phyloP scores from a whole-genome alignment of 1,140 invertebrate species.

The Samia ricini region DNA sequence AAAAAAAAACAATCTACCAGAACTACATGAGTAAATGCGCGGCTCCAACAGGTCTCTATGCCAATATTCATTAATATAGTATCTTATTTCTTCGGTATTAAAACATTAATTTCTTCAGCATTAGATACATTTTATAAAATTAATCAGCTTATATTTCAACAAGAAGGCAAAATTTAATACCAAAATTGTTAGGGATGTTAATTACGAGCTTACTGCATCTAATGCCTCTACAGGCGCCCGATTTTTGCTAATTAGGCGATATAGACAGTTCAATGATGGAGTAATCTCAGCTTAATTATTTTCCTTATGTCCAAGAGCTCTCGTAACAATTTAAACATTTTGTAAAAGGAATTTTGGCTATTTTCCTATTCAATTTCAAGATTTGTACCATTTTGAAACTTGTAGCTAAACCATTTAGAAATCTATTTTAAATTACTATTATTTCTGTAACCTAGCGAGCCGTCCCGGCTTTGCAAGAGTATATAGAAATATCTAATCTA shows the following conservation, averaged over 20 bases:
- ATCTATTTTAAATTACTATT: no score
- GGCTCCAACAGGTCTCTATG: no score
- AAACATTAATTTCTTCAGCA: neutral
- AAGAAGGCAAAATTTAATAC: constrained; percentile 1
- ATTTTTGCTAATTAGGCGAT: constrained; percentile 30
- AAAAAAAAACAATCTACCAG: no score
- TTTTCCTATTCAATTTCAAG: no score
- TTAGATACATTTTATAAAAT: neutral
- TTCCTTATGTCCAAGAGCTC: constrained; percentile 6
- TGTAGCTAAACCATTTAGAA: no score
- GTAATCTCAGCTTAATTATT: constrained; percentile 29
- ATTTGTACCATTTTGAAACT: no score
- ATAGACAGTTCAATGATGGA: constrained; percentile 25
- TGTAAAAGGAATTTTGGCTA: neutral
- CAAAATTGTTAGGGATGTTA: neutral
- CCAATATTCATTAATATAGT: no score
- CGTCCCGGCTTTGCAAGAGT: no score
- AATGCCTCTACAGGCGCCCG: neutral
- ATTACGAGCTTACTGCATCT: neutral
- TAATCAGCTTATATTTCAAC: neutral
- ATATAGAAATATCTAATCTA: no score
- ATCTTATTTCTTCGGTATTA: neutral
- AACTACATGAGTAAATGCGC: no score
- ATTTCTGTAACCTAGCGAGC: no score
- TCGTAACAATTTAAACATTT: constrained; percentile 1